Percentiles rank a stretch among this genome's conserved stretches.
phyloP scores from a whole-genome alignment of 2,113 vertebrate species.

The Fulica atra region DNA sequence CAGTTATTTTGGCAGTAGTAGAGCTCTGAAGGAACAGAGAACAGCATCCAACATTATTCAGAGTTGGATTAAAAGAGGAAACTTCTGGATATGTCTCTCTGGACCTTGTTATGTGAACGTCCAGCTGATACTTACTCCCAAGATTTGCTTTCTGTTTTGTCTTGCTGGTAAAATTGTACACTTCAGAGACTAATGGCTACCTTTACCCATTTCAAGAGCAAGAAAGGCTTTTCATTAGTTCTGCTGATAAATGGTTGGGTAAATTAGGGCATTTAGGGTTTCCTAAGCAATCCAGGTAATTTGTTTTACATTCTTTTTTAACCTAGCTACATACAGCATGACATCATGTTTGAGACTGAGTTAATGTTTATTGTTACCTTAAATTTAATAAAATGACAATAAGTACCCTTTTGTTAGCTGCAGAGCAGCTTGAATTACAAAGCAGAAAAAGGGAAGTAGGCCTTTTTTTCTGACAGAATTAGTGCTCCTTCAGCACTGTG shows the following conservation, averaged over 20 bases:
- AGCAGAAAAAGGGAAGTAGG: not conserved
- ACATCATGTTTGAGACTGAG: conserved; percentile 5
- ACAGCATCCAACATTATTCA: conserved; percentile 65
- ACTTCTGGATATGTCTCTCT: conserved; percentile 74
- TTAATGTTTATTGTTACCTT: conserved; percentile 39
- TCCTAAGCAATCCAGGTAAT: conserved; percentile 41
- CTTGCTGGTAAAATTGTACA: conserved; percentile 22
- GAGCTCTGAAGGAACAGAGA: conserved; percentile 64
- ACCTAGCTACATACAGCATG: not conserved
- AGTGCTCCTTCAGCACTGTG: not conserved
- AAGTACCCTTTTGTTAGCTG: not conserved
- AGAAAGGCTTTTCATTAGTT: conserved; percentile 42
- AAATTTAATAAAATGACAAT: conserved; percentile 15
- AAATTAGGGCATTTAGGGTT: conserved; percentile 52
- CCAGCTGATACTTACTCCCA: conserved; percentile 71
- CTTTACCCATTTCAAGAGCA: conserved; percentile 50
- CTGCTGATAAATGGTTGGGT: conserved; percentile 32
- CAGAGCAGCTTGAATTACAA: not conserved
- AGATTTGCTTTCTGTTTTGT: conserved; percentile 65
- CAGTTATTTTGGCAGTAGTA: conserved; percentile 75
- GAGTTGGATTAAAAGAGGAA: conserved; percentile 71
- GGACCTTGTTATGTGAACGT: conserved; percentile 77
- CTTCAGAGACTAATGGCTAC: conserved; percentile 60
- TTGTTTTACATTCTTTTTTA: conserved; percentile 38
- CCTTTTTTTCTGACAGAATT: not conserved